Evolutionary conservation across 2,888 invertebrate species (phyloP), one percentile per base, ranked within the genome.

Genomic region (Xylophagus ater): DNA sequence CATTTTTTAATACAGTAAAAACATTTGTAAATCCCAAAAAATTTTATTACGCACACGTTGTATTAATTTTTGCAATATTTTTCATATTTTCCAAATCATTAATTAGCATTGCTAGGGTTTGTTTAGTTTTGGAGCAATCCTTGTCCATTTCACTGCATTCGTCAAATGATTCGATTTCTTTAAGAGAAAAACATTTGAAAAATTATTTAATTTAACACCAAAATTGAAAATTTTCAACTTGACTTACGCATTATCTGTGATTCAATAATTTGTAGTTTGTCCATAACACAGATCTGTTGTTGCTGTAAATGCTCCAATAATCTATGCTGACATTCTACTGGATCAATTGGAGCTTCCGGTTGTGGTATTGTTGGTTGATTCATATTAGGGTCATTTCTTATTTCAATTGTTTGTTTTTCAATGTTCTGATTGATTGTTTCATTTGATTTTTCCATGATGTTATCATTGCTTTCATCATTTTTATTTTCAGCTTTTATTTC

Each of bases 301-400:
- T 81, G 76, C 51, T 77, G 74, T 37, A 89, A 74, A 56, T 88
- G 86, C 18, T 81, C 77, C 47, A 88, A 65, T 34, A 90, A 67
- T 39, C 82, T 76, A 52, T 78, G 70, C 48, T 82, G 75, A 51
- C 89, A 89, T 57, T 80, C 83, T 31, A 74, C 69, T 31, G 81
- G 74, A 62, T 87, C 82, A 40, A 87, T 87, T 3, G 84, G 77
- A 9, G 83, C 82, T 59, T 88, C 86, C 0, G 87, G 87, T 60
- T 80, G 76, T 9, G 86, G 87, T 46, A 74, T 75, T 33, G 58
- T 56, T 4, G 62, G 64, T 34, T 38, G 37, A 23, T 35, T 20
- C 7, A 37, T 18, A n/a, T 34, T 33, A 8, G 15, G 17, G 3
- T 25, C 23, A 18, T 28, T 31, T 30, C 28, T 35, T 17, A 20